A percentile compares a stretch with the other conserved stretches of the same genome.
phyloP scores from a whole-genome alignment of 2,888 invertebrate species.

The Cheilosia impressa region DNA sequence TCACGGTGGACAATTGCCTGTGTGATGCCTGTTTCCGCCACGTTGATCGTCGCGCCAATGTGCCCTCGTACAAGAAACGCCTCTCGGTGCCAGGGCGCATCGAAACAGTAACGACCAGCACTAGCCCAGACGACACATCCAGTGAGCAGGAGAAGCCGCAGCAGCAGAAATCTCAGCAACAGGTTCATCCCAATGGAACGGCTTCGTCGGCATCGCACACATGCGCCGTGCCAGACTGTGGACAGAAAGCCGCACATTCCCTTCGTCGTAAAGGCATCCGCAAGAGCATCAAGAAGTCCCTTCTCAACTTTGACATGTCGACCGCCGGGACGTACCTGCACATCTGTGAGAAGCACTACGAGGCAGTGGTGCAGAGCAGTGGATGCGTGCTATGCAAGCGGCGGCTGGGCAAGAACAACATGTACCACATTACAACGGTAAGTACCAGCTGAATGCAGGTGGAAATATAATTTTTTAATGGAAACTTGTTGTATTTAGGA shows the following conservation, averaged over 20 bases:
- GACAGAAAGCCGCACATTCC: conserved; percentile 86
- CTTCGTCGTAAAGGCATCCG: conserved; percentile 90
- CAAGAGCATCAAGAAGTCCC: conserved; percentile 87
- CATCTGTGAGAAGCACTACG: conserved; percentile 89
- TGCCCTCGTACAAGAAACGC: conserved; percentile 87
- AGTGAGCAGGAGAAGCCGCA: conserved; percentile 76
- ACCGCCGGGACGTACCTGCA: conserved; percentile 85
- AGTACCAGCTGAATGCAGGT: conserved; percentile 38
- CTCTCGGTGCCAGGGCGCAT: conserved; percentile 80
- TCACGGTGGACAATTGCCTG: conserved; percentile 92
- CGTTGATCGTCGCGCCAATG: conserved; percentile 92
- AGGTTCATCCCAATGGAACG: conserved; percentile 25
- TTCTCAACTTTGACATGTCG: conserved; percentile 87
- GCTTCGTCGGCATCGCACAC: conserved; percentile 70
- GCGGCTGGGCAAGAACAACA: conserved; percentile 90
- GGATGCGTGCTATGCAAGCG: conserved; percentile 91
- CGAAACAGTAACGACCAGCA: conserved; percentile 65
- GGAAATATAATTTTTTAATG: neutral
- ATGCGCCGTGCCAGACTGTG: conserved; percentile 88
- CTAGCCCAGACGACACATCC: conserved; percentile 5
- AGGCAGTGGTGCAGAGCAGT: conserved; percentile 89
- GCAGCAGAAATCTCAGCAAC: conserved; percentile 24
- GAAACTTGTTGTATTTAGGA: conserved; percentile 82
- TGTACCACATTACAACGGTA: conserved; percentile 88
- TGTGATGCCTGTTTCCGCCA: conserved; percentile 95